Conservation (phyloP, 2,113 vertebrate species). For the Oceanodroma tethys region DNA sequence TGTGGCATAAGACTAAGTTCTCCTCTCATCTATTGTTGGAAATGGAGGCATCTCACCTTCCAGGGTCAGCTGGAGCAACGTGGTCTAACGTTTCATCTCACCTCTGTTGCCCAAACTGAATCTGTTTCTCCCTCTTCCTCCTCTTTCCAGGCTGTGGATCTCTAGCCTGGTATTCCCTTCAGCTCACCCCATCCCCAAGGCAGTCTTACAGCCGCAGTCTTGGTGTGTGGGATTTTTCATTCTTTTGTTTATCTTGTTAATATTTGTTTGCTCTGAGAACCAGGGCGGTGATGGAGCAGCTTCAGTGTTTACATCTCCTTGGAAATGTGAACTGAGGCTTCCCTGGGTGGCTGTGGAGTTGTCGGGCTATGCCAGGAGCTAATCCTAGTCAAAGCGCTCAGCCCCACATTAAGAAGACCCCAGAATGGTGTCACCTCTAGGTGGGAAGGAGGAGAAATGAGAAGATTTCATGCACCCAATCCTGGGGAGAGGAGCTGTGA, state of each 20-base stretch:
- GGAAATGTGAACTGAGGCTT: slow-evolving; percentile 23
- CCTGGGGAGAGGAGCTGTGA: not conserved
- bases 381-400: not conserved
- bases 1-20: not conserved
- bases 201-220: not conserved
- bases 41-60: not conserved
- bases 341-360: not conserved
- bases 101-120: not conserved
- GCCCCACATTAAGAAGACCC: not conserved
- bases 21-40: not conserved
- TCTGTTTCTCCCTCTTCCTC: not conserved
- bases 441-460: not conserved
- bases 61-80: not conserved
- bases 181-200: not conserved
- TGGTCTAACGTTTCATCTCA: not conserved
- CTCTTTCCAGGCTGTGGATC: not conserved
- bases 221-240: slow-evolving; percentile 44
- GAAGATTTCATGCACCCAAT: not conserved
- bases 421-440: not conserved
- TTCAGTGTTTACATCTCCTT: slow-evolving; percentile 45
- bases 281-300: not conserved
- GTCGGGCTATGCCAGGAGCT: not conserved
- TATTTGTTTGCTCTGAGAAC: slow-evolving; percentile 54
- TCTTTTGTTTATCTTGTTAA: slow-evolving; percentile 58
- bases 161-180: not conserved